A percentile compares a stretch with the other conserved stretches of the same genome.
phyloP scores from a whole-genome alignment of 2,113 vertebrate species.

The Campylomormyrus numenius region DNA sequence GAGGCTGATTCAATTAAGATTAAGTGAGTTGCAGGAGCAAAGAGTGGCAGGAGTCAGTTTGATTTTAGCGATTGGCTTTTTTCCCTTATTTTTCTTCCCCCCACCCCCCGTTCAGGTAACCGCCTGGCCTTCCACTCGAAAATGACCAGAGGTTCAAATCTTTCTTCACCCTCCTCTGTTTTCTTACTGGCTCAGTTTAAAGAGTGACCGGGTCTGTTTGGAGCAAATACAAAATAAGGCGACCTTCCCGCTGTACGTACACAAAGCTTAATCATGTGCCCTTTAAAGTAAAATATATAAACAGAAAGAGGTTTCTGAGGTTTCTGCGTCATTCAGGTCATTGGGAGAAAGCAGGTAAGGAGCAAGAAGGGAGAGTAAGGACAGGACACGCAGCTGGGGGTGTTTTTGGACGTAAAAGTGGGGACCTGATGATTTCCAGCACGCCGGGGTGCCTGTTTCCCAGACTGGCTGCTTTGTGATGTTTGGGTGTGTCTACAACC shows the following conservation, averaged over 20 bases:
- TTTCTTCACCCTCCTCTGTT: conserved; percentile 28
- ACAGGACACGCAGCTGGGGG: background rate
- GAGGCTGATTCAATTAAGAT: conserved; percentile 99
- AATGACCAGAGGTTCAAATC: conserved; percentile 36
- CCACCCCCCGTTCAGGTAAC: conserved; percentile 37
- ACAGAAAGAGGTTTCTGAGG: background rate
- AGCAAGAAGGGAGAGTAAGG: background rate
- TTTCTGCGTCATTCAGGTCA: background rate
- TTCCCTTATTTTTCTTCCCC: conserved; percentile 42
- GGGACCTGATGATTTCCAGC: background rate
- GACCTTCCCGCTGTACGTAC: background rate
- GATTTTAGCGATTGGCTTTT: conserved; percentile 75
- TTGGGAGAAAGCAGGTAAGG: background rate
- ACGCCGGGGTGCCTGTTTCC: background rate
- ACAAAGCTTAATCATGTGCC: background rate
- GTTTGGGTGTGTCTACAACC: conserved; percentile 12
- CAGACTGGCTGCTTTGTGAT: background rate
- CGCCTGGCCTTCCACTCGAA: conserved; percentile 41
- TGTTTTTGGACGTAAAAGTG: background rate
- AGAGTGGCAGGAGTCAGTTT: conserved; percentile 80
- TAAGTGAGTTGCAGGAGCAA: conserved; percentile 66
- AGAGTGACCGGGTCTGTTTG: conserved; percentile 20
- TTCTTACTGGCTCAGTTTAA: conserved; percentile 20
- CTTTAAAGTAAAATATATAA: background rate
- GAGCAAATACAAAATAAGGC: background rate